phyloP scores from a whole-genome alignment of 37 sponge, comb jelly and placozoan species.

The Chondrosia reniformis region DNA sequence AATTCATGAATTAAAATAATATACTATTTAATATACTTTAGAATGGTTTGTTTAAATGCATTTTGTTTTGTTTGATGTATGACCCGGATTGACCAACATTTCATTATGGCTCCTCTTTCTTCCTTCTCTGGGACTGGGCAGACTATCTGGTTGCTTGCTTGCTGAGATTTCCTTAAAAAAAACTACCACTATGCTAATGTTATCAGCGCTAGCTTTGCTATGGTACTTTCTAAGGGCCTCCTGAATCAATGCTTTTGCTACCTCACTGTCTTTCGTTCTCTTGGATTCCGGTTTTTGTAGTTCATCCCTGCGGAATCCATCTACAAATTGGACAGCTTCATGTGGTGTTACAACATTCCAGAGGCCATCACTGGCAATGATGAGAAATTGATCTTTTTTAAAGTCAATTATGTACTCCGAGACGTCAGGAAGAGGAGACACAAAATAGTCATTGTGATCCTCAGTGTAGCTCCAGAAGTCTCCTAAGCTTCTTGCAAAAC shows the following conservation, averaged over 20 bases:
- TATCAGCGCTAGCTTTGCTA: conserved; percentile 68
- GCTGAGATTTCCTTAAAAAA: conserved; percentile 62
- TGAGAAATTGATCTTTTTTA: conserved; percentile 56
- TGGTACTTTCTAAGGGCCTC: conserved; percentile 63
- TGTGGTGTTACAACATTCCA: conserved; percentile 80
- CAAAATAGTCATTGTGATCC: conserved; percentile 60
- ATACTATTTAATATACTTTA: too few relatives aligned
- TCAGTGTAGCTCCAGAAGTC: conserved; percentile 89
- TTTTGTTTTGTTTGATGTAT: too few relatives aligned
- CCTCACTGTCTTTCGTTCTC: conserved; percentile 12
- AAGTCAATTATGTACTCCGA: conserved; percentile 44
- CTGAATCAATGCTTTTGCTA: conserved; percentile 62
- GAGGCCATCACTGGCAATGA: conserved; percentile 85
- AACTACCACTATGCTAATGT: conserved; percentile 69
- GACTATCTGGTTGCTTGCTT: too few relatives aligned
- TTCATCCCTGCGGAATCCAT: conserved; percentile 34
- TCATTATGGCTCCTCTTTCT: too few relatives aligned
- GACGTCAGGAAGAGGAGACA: conserved; percentile 90
- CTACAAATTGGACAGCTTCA: conserved; percentile 68
- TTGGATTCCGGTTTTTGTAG: conserved; percentile 6
- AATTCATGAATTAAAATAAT: too few relatives aligned
- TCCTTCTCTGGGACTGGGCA: too few relatives aligned
- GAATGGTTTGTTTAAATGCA: too few relatives aligned
- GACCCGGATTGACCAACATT: too few relatives aligned
- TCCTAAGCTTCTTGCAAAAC: conserved; percentile 87